Evolutionary conservation across 2,113 vertebrate genomes (phyloP), one percentile per base, ranked within the genome.

Genomic region (Oreochromis spilurus): DNA sequence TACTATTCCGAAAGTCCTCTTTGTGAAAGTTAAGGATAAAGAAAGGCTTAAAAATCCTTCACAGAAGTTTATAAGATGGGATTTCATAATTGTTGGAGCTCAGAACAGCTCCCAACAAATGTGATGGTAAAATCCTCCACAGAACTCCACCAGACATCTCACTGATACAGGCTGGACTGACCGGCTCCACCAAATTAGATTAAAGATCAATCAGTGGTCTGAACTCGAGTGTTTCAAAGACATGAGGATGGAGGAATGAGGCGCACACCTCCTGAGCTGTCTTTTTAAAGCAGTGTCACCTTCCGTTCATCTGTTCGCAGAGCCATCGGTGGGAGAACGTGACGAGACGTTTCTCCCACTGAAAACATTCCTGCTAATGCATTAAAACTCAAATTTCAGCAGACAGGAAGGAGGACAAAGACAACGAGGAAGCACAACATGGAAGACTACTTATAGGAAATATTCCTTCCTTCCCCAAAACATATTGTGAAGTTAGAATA

Each of bases 381-480:
- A 36, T 36, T 12, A 62, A n/a, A 36, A 36, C 4, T 7, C 3
- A 14, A 0, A 5, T 17, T 26, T 72, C 21, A 26, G 65, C 38
- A 1, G 38, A 26, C 21, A 26, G 38, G 38, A 43, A 72, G 12
- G 38, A 26, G 21, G 7, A 43, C 5, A 2, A 26, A 26, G 38
- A 7, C 7, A 0, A 67, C 19, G 1, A 67, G 34, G 36, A 0
- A 38, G 36, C 34, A 21, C 62, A 40, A 4, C n/a, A 2, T 2
- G n/a, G 36, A 40, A 40, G 21, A 40, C 36, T 24, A 40, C 7
- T 67, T 14, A 40, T 67, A 21, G 36, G 19, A 7, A 67, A 67
- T 40, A 40, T 14, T 40, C 36, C 7, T 67, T 21, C 29, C 58
- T 62, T 62, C 60, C 60, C 19, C 31, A 38, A 38, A 65, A 65